A percentile compares a stretch with the other conserved stretches of the same genome.
Conservation (phyloP, 1,140 invertebrate genomes). For the Zaprionus inermis region DNA sequence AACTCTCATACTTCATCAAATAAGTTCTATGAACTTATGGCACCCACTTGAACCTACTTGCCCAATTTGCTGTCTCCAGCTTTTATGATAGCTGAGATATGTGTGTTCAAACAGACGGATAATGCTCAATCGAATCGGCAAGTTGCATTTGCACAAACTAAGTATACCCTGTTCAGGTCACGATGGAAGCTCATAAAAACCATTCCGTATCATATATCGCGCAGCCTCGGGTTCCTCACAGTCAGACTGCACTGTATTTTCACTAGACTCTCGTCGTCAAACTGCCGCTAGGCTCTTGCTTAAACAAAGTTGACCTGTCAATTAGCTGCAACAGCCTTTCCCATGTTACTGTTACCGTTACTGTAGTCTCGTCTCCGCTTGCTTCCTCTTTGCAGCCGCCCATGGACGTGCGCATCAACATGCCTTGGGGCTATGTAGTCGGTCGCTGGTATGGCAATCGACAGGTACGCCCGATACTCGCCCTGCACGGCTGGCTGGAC, state of each 20-base stretch:
- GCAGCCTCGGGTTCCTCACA: background rate
- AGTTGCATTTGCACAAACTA: too few relatives aligned
- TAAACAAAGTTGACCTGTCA: constrained; percentile 44
- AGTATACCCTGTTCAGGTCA: too few relatives aligned
- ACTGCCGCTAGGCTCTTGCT: constrained; percentile 25
- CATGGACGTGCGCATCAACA: constrained; percentile 88
- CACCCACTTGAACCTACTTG: too few relatives aligned
- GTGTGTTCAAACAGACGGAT: too few relatives aligned
- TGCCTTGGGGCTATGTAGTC: constrained; percentile 88
- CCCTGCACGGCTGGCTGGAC: constrained; percentile 91
- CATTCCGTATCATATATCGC: background rate
- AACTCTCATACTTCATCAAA: too few relatives aligned
- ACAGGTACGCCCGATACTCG: constrained; percentile 87
- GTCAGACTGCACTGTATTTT: background rate
- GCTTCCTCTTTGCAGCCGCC: constrained; percentile 49
- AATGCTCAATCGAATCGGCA: too few relatives aligned
- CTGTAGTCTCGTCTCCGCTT: background rate
- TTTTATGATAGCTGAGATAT: too few relatives aligned
- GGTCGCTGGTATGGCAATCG: constrained; percentile 89
- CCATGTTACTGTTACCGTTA: background rate
- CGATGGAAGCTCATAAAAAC: background rate
- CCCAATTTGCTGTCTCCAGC: too few relatives aligned
- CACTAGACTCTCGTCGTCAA: background rate
- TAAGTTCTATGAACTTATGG: too few relatives aligned
- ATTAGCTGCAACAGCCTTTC: constrained; percentile 29